phyloP scores from a whole-genome alignment of 2,797 vertebrate species.

The Chiloscyllium punctatum region DNA sequence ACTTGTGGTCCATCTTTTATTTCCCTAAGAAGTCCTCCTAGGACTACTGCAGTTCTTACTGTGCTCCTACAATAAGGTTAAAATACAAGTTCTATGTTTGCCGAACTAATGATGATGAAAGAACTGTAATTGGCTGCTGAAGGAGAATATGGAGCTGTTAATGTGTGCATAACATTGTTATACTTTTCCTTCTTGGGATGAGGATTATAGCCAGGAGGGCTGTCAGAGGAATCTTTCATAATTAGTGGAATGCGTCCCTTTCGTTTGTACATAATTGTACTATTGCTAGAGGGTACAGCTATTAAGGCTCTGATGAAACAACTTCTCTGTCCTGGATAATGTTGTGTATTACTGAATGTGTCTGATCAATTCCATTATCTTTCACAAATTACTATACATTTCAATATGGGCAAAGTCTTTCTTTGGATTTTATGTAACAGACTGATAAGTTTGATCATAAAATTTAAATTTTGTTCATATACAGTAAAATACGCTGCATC shows the following conservation, averaged over 20 bases:
- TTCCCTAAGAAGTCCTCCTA: background rate
- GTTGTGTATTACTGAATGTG: no score
- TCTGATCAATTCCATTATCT: background rate
- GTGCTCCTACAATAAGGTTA: background rate
- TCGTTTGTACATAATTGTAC: background rate
- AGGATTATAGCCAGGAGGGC: background rate
- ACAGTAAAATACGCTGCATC: background rate
- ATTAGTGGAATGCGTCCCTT: background rate
- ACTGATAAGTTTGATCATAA: background rate
- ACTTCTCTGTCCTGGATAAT: background rate
- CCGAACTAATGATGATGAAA: background rate
- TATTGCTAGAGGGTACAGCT: background rate
- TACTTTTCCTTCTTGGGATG: background rate
- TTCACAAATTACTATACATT: background rate
- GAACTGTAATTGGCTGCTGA: background rate
- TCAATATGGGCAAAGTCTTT: background rate
- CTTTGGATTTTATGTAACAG: background rate
- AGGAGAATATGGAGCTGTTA: background rate
- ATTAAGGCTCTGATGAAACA: background rate
- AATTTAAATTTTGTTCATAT: background rate
- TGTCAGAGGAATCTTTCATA: background rate
- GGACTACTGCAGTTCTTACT: background rate
- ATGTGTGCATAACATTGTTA: background rate
- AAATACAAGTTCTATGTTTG: background rate
- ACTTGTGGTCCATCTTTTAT: background rate